These are phyloP conservation scores for Archivesica marissinica DNA, from an alignment of 1,140 invertebrate genomes.

Conservation along the genomic window DNA sequence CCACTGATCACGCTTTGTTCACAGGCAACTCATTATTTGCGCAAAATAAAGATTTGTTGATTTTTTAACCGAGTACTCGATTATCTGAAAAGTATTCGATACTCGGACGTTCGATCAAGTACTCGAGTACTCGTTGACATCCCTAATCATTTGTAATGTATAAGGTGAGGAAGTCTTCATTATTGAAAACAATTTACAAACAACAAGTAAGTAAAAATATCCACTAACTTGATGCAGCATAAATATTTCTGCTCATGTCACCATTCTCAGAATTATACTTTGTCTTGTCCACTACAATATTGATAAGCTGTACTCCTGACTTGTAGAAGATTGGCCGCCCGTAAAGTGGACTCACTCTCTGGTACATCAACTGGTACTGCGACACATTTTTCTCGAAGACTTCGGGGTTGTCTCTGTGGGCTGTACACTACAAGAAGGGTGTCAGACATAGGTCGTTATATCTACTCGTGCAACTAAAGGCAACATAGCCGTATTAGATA, in stretches of 20 bases:
- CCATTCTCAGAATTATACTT: not conserved
- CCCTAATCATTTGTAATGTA: not conserved
- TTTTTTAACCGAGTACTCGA: no score
- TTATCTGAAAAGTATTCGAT: no score
- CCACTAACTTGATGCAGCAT: conserved; percentile 7
- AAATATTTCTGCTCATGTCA: conserved; percentile 31
- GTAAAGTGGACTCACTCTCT: not conserved
- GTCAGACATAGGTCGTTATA: no score
- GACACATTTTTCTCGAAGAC: conserved; percentile 2
- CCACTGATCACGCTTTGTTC: no score
- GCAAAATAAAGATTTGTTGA: no score
- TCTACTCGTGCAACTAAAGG: no score
- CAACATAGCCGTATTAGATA: no score
- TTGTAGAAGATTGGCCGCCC: conserved; percentile 18
- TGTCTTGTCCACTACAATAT: not conserved
- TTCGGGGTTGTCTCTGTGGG: not conserved
- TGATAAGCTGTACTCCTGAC: conserved; percentile 26
- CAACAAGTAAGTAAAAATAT: not conserved
- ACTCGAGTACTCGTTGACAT: no score
- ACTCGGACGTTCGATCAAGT: no score
- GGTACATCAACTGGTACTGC: conserved; percentile 23
- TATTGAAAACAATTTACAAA: no score
- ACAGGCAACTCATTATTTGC: no score
- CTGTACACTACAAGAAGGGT: conserved; percentile 25
- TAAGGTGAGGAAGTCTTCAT: not conserved